These are phyloP conservation scores for Delia radicum DNA, from an alignment of 1,140 invertebrate species.

Conservation along the genomic window DNA sequence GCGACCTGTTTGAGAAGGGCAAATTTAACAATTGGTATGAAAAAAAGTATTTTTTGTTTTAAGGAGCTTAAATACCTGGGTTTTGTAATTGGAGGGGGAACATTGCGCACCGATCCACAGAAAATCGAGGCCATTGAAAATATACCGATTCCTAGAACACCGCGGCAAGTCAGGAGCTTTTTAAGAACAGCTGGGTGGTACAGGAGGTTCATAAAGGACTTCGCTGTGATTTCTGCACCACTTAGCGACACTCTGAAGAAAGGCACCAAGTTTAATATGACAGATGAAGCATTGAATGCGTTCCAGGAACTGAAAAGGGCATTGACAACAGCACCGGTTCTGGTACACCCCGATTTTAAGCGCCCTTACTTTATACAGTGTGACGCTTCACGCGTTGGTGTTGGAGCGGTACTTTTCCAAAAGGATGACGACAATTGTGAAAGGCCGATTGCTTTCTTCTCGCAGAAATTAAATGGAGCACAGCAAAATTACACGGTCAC, in stretches of 20 bases:
- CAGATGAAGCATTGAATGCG: background rate
- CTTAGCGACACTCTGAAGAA: background rate
- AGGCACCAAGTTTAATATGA: background rate
- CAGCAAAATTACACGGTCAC: constrained; percentile 14
- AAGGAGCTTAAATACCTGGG: background rate
- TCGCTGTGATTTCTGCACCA: background rate
- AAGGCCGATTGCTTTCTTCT: constrained; percentile 8
- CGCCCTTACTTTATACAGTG: constrained; percentile 25
- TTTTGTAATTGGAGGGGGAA: background rate
- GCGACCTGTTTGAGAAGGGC: constrained; percentile 2
- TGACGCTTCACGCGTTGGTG: background rate
- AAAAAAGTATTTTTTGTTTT: no score
- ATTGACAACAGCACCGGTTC: constrained; percentile 2
- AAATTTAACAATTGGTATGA: background rate
- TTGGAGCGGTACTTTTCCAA: constrained; percentile 5
- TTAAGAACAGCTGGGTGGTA: background rate
- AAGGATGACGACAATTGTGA: background rate
- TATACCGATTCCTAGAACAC: background rate
- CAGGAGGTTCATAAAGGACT: background rate
- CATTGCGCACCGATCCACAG: background rate
- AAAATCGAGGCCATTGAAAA: no score
- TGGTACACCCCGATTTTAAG: constrained; percentile 8
- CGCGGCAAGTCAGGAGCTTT: background rate
- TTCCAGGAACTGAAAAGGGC: background rate
- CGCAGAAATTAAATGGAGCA: background rate